Percentiles rank a stretch among this genome's conserved stretches.
Conservation (phyloP, 2,797 vertebrate species). For the Myotis findleyi region DNA sequence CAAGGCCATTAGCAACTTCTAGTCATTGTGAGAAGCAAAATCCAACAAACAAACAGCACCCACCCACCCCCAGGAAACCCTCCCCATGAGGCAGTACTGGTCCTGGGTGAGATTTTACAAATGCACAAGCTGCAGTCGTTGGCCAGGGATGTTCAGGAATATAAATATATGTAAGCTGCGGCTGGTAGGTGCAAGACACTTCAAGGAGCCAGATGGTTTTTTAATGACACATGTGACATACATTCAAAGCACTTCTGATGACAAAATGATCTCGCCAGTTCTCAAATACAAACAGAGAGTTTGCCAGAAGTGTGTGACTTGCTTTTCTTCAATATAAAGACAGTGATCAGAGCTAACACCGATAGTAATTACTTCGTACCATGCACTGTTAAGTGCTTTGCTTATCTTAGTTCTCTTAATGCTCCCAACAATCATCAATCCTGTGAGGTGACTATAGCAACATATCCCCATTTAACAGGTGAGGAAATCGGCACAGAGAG, state of each 20-base stretch:
- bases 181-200: neutral
- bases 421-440: neutral
- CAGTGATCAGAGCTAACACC: neutral
- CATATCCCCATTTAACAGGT: neutral
- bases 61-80: neutral
- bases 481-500: neutral
- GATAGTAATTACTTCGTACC: neutral
- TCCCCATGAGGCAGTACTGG: neutral
- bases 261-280: neutral
- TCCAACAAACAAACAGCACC: neutral
- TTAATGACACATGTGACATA: neutral
- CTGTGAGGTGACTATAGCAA: neutral
- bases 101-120: neutral
- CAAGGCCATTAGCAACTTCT: neutral
- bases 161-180: neutral
- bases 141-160: neutral
- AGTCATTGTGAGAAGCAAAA: neutral
- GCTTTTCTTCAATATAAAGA: neutral
- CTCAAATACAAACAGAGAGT: neutral
- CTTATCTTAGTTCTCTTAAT: neutral
- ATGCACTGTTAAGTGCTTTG: neutral
- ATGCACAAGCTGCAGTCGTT: neutral
- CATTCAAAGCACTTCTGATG: slow-evolving; percentile 11
- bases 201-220: neutral
- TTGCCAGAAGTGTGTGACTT: neutral